These are phyloP conservation scores for Phenacoccus solenopsis DNA, from an alignment of 1,140 invertebrate genomes.

Conservation along the genomic window DNA sequence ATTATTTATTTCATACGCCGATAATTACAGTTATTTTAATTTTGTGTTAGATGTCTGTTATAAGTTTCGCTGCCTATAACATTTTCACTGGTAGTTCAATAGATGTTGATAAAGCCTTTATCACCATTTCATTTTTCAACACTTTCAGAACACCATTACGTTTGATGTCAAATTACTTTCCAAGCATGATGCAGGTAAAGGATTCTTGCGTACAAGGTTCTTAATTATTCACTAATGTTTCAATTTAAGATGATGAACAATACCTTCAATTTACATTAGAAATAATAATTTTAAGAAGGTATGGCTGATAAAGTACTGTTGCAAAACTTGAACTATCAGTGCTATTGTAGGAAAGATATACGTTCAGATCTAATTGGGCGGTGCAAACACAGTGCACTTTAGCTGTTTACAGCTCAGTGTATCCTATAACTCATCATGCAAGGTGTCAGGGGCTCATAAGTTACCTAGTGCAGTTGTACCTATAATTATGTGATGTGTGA, in stretches of 20 bases:
- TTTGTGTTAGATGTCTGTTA: slow-evolving; percentile 60
- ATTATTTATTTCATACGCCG: background rate
- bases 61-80: slow-evolving; percentile 83
- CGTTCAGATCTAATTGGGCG: too few species aligned
- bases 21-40: slow-evolving; percentile 21
- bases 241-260: background rate
- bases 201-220: too few species aligned
- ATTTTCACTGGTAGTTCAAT: slow-evolving; percentile 68
- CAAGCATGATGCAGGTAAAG: slow-evolving; percentile 73
- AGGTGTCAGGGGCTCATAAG: too few species aligned
- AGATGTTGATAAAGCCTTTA: slow-evolving; percentile 84
- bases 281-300: too few species aligned
- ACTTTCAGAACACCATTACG: slow-evolving; percentile 82
- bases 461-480: too few species aligned
- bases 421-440: too few species aligned
- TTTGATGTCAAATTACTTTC: slow-evolving; percentile 30
- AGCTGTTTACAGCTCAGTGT: too few species aligned
- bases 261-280: background rate
- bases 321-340: too few species aligned
- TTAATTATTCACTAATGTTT: background rate
- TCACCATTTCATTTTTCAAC: slow-evolving; percentile 94
- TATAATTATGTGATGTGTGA: too few species aligned
- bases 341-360: too few species aligned
- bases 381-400: too few species aligned
- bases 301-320: too few species aligned